Evolutionary conservation across 2,797 vertebrate species (phyloP), one percentile per base, ranked within the genome.

Genomic region (Leptoclinus maculatus): DNA sequence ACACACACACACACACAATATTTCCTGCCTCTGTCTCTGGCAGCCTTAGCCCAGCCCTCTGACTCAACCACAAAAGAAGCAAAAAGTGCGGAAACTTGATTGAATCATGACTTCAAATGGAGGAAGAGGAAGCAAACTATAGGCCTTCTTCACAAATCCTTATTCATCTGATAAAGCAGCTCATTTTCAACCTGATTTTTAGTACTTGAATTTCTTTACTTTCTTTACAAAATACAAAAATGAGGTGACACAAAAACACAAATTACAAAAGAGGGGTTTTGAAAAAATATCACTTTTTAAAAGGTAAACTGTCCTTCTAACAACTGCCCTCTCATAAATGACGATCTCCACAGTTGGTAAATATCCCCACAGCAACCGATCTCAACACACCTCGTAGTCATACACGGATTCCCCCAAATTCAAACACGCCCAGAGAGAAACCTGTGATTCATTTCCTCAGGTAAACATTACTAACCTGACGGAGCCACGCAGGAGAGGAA

Each of bases 21-120:
- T 87, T 94, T 94, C 94, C 93, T 95, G 87, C 34, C 67, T 87
- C 12, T 34, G 78, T 69, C 32, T 89, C 43, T 10, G 38, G 66
- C 29, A 16, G 63, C 19, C 66, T 57, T 27, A 68, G 90, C 78
- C 90, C 88, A 8, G 77, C 93, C 93, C 90, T 56, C 77, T 85
- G 59, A 80, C 76, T 86, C 34, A 25, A 25, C 49, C 67, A 83
- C 79, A 83, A 71, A 79, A 67, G 10, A 19, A 9, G 16, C 54
- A 70, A 54, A 66, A 71, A 53, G 12, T 21, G 32, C 4, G 0
- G 59, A 83, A 81, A 85, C 51, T 13, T 82, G 45, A 78, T 41
- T 83, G 10, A 85, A 83, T 69, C 53, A 47, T 29, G n/a, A 21
- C 9, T 21, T 12, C 0, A 38, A 66, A 36, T 5, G 14, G 74